Evolutionary conservation across 2,797 vertebrate species (phyloP), one percentile per base, ranked within the genome.

Genomic region (Etheostoma nigrum): DNA sequence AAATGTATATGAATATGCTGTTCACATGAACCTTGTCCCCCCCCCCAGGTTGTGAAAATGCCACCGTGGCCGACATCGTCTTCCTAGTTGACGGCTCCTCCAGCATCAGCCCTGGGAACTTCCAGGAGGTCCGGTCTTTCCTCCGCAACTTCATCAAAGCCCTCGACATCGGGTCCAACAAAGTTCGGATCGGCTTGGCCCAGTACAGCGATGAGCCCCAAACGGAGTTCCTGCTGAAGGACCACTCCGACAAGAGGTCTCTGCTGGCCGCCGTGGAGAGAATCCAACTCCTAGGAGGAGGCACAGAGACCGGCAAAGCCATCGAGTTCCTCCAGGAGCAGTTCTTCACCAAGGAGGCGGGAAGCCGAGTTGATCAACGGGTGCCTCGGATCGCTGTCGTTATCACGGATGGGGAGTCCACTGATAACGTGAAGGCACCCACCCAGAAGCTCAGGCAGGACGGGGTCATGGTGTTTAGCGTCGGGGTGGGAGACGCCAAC

Each of bases 31-130:
- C 25, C 25, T 25, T 23, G 21, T 23, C 27, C 27, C 27, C 27
- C 4, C 27, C 25, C 2, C 3, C 74, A 96, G 96, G 23, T 48
- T 97, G 95, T 88, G 68, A 79, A 87, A 89, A 88, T 13, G 93
- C 90, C 40, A 84, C 75, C 0, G 23, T 86, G 21, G 93, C 94
- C 1, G 96, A 96, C 76, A 91, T 96, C 42, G 93, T 96, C 66
- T 95, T 97, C 81, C 79, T 96, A n/a, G 83, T 96, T 69, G 95
- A 95, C 49, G 91, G 93, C 72, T 97, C 95, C 45, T 42, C 76
- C 12, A 94, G 90, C 74, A 92, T 95, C 0, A 64, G 58, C 4
- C 2, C 23, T 0, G 40, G 52, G 1, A 89, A 86, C 81, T 96
- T 96, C 64, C 47, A 79, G 76, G 90, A 92, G 40, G 44, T 96